Percentiles rank a stretch among this genome's conserved stretches.
These are phyloP conservation scores for Rynchops niger DNA, from an alignment of 2,113 vertebrate genomes.

Conservation along the genomic window DNA sequence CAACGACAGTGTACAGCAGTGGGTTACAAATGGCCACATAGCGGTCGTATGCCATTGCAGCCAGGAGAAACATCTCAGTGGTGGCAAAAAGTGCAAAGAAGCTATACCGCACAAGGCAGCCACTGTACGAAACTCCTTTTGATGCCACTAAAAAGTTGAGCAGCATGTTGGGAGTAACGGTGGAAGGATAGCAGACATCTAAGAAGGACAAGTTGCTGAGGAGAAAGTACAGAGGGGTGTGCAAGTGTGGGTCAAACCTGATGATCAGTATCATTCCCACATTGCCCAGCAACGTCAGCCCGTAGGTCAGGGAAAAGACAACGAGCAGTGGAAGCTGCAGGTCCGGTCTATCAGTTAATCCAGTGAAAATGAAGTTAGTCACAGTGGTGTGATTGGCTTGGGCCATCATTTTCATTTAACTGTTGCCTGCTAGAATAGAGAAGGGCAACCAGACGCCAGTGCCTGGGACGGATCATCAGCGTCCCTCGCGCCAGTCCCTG, in stretches of 20 bases:
- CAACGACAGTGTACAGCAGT: not conserved
- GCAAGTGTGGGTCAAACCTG: not conserved
- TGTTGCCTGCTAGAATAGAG: not conserved
- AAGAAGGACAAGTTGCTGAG: not conserved
- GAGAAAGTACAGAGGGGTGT: not conserved
- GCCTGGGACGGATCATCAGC: no score
- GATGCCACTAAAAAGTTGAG: not conserved
- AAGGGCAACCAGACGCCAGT: not conserved
- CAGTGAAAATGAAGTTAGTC: not conserved
- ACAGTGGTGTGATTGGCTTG: not conserved
- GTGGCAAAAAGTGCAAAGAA: not conserved
- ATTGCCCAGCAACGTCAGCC: not conserved
- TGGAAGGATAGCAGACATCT: not conserved
- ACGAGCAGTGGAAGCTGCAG: not conserved
- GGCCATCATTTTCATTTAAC: not conserved
- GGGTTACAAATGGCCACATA: not conserved
- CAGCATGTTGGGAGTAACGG: not conserved
- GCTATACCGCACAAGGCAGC: not conserved
- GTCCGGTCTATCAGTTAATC: not conserved
- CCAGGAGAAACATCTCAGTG: not conserved
- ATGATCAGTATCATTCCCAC: not conserved
- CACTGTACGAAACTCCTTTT: not conserved
- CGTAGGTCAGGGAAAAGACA: not conserved
- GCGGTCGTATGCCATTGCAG: not conserved
- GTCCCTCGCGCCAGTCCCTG: not conserved